A percentile compares a stretch with the other conserved stretches of the same genome.
Evolutionary conservation across 2,888 invertebrate species (phyloP).

Genomic region (Metalampra italica): DNA sequence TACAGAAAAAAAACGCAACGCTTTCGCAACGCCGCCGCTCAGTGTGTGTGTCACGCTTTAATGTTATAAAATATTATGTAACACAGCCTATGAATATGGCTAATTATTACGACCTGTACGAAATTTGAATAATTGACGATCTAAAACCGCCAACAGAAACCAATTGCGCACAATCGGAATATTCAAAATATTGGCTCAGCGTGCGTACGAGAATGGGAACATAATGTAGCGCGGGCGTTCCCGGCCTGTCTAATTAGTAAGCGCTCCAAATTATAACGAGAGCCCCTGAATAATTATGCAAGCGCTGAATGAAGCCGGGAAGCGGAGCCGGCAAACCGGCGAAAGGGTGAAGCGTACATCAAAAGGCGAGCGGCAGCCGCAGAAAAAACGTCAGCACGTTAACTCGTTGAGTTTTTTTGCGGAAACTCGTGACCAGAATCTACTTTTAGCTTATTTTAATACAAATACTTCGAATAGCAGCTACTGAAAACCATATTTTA

Average conservation of each 20-base stretch:
- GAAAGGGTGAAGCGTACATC: constrained; percentile 32
- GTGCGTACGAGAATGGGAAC: constrained; percentile 21
- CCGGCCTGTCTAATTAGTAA: constrained; percentile 29
- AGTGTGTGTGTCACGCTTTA: too few species aligned
- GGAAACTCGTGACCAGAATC: too few species aligned
- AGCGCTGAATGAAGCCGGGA: constrained; percentile 21
- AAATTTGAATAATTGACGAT: constrained; percentile 8
- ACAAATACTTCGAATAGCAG: neutral
- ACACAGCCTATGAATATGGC: too few species aligned
- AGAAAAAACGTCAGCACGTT: neutral
- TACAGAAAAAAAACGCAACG: too few species aligned
- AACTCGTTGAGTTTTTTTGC: neutral
- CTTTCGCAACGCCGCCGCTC: too few species aligned
- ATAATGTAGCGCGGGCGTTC: constrained; percentile 17
- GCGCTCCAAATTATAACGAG: constrained; percentile 38
- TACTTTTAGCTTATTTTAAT: too few species aligned
- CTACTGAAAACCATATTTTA: too few species aligned
- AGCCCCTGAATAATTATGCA: constrained; percentile 48
- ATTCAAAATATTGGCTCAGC: constrained; percentile 14
- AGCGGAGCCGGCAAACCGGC: constrained; percentile 26
- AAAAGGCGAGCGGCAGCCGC: constrained; percentile 27
- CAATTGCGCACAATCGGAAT: constrained; percentile 8
- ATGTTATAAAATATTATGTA: too few species aligned
- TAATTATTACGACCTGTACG: too few species aligned
- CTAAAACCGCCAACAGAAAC: neutral